Evolutionary conservation across 2,797 vertebrate species (phyloP), one percentile per base, ranked within the genome.

Genomic region (Chloroceryle amazona): DNA sequence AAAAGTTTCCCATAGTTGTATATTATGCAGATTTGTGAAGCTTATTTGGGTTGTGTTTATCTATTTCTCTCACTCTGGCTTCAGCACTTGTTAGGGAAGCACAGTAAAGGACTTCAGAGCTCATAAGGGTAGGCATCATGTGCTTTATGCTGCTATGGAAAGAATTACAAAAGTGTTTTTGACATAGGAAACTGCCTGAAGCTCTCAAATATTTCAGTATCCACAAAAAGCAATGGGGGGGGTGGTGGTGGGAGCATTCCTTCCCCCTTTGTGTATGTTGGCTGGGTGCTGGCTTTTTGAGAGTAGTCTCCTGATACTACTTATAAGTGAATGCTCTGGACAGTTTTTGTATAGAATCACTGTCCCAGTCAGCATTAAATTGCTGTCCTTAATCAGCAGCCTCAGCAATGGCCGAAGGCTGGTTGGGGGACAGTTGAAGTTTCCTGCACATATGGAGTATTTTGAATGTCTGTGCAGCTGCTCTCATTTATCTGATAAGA

Each of bases 351-450:
- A 79, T 39, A 72, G 76, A 83, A 70, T 86, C 35, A 25, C 39
- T 84, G 76, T 84, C 82, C 87, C 73, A 67, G 51, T 83, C 93
- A 78, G 39, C 86, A 74, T 81, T 73, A 49, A 93, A 63, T 66
- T 88, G 73, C 66, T 88, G 23, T 70, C 37, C 35, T 78, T 81
- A 47, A 92, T 91, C 68, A 80, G 67, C 65, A 86, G 61, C 61
- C 33, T 83, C n/a, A 37, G 18, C 18, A 35, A 19, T 86, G 37
- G 35, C 58, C 35, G 12, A 79, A 79, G 57, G 29, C 33, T 84
- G 70, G 66, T 46, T 60, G 19, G 11, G 51, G 31, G 54, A 58
- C 25, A 66, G 55, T 13, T 39, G 44, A 76, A 84, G 55, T 79
- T 70, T 79, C 70, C 78, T 68, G 16, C 22, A 19, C 13, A 16